phyloP scores from a whole-genome alignment of 2,113 vertebrate species.

The Notarius quadriscutis region DNA sequence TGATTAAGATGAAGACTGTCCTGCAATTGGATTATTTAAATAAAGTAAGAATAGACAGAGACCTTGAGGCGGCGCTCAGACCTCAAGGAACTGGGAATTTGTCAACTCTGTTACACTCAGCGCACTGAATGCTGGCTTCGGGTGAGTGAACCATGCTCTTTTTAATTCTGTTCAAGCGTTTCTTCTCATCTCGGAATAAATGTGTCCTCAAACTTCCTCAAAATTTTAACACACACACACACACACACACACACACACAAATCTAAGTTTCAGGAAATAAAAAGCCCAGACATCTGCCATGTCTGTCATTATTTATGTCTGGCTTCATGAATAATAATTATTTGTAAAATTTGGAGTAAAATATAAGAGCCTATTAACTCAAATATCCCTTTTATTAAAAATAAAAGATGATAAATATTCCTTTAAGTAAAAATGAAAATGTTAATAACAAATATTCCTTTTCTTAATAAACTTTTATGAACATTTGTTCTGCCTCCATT shows the following conservation, averaged over 20 bases:
- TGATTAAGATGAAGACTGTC: neutral
- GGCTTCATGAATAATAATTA: neutral
- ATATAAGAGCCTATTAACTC: no score
- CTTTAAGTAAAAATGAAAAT: no score
- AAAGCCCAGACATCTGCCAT: neutral
- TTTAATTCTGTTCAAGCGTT: neutral
- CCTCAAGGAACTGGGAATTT: neutral
- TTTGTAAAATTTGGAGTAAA: no score
- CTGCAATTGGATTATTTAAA: neutral
- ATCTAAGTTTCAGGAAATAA: neutral
- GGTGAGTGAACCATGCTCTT: neutral
- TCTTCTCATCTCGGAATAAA: neutral
- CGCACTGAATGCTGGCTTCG: neutral
- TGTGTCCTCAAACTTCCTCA: neutral
- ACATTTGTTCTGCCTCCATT: no score
- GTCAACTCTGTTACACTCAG: neutral
- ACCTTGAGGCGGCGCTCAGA: neutral
- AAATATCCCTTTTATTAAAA: no score
- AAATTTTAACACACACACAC: neutral
- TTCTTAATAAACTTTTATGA: no score
- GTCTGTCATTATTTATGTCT: neutral
- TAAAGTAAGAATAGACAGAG: neutral
- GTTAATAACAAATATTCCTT: no score
- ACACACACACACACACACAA: no score
- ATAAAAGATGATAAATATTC: no score